Base-by-base conservation (phyloP, 2,797 vertebrate species). In the Lycodopsis pacificus region DNA sequence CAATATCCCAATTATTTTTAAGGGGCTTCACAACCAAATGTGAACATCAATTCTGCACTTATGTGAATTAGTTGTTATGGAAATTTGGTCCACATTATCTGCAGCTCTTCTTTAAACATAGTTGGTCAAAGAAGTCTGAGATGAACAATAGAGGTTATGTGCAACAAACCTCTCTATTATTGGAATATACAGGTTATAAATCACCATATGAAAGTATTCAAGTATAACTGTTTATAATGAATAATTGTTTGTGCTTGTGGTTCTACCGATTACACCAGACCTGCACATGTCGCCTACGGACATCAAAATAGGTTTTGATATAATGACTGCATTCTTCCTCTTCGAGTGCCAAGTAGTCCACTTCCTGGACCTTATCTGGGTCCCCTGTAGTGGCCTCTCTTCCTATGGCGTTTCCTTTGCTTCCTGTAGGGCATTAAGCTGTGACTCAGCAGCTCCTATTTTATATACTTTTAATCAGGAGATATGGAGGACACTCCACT, bases 391-490 rank as follows among this genome's bases (percentile, higher is more conserved):
- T 54, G 14, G 65, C 32, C 6, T 63, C 44, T 63, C 42, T 78
- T 84, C 74, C 67, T 86, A 81, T 65, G 46, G 56, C 49, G 36
- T 76, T 90, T 90, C 74, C 71, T 71, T 25, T 75, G 69, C 76
- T 88, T 85, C 71, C 76, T 81, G 84, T 75, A 65, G 57, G 14
- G 48, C 22, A n/a, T 51, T 22, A 14, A 27, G 27, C 79, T 68
- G 66, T 89, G 88, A 91, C 85, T 88, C 79, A 78, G 65, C 83
- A 14, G 51, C 70, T 79, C 34, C 40, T 49, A 49, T 68, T 65
- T 79, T 79, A 51, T 59, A 34, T 61, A 36, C 36, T 62, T 73
- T 72, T 82, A 81, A 83, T 77, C 40, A 56, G 57, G 20, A 38
- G 69, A 70, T 79, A 71, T 81, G 74, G 51, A 63, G 64, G 54